These are phyloP conservation scores for Melitaea athalia DNA, from an alignment of 2,888 invertebrate genomes.

Conservation along the genomic window DNA sequence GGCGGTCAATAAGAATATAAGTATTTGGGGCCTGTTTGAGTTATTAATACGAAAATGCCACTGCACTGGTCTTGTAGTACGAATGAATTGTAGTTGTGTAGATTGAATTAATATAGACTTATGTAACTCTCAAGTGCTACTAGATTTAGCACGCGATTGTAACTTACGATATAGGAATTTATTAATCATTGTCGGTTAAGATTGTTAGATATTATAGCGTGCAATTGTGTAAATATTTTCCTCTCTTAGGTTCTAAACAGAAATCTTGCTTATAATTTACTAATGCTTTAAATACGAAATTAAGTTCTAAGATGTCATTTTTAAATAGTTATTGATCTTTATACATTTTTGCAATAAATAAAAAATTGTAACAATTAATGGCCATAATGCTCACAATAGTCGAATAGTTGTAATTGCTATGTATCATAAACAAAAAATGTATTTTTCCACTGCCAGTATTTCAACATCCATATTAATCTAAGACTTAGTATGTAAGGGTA, in stretches of 20 bases:
- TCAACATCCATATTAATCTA: constrained; percentile 70
- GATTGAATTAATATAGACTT: constrained; percentile 33
- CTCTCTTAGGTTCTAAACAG: constrained; percentile 42
- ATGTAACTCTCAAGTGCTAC: constrained; percentile 5
- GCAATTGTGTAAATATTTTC: constrained; percentile 63
- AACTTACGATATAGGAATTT: constrained; percentile 18
- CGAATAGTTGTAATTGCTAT: constrained; percentile 34
- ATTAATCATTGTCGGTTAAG: constrained; percentile 15
- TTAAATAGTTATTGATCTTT: constrained; percentile 15
- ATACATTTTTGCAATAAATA: constrained; percentile 21
- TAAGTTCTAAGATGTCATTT: constrained; percentile 25
- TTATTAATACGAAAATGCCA: constrained; percentile 8
- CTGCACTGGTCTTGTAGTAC: constrained; percentile 10
- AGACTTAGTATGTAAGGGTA: constrained; percentile 55
- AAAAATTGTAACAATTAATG: constrained; percentile 20
- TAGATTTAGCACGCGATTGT: constrained; percentile 19
- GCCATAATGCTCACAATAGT: constrained; percentile 35
- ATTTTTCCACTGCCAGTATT: constrained; percentile 83
- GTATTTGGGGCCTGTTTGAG: constrained; percentile 1
- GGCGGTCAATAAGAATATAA: not conserved
- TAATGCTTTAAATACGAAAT: constrained; percentile 43
- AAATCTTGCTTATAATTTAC: constrained; percentile 44
- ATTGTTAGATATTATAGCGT: constrained; percentile 51
- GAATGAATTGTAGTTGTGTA: constrained; percentile 43
- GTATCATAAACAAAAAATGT: constrained; percentile 54